These are phyloP conservation scores for Canis aureus DNA, from an alignment of 2,113 vertebrate genomes.

Conservation along the genomic window DNA sequence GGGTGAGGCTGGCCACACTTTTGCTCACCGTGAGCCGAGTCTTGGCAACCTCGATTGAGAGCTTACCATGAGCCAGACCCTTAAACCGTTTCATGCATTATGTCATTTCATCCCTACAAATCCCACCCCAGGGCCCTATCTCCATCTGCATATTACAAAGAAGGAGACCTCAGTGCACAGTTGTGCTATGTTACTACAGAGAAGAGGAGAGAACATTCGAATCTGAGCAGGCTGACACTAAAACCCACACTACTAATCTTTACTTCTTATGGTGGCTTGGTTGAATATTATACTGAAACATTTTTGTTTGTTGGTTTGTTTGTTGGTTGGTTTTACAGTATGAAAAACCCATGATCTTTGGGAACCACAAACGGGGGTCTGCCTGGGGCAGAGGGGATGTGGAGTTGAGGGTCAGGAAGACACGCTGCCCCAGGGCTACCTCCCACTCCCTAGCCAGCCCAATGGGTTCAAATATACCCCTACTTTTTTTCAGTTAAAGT, in stretches of 20 bases:
- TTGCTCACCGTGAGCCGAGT: background rate
- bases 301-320: background rate
- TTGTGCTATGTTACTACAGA: background rate
- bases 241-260: background rate
- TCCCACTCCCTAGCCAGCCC: too few relatives aligned
- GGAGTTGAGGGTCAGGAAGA: background rate
- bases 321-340: background rate
- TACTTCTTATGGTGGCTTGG: background rate
- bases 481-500: background rate
- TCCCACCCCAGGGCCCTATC: background rate
- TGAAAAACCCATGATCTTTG: background rate
- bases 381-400: background rate
- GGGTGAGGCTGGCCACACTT: background rate
- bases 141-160: background rate
- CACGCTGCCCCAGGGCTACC: too few relatives aligned
- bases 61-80: background rate
- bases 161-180: accelerated
- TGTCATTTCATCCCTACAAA: background rate
- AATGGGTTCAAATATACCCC: background rate
- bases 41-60: background rate
- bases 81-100: background rate
- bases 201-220: background rate
- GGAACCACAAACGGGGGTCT: background rate
- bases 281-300: background rate
- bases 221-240: background rate